Conservation (phyloP, 2,888 invertebrate genomes). For the Acanthococcus lagerstroemiae region DNA sequence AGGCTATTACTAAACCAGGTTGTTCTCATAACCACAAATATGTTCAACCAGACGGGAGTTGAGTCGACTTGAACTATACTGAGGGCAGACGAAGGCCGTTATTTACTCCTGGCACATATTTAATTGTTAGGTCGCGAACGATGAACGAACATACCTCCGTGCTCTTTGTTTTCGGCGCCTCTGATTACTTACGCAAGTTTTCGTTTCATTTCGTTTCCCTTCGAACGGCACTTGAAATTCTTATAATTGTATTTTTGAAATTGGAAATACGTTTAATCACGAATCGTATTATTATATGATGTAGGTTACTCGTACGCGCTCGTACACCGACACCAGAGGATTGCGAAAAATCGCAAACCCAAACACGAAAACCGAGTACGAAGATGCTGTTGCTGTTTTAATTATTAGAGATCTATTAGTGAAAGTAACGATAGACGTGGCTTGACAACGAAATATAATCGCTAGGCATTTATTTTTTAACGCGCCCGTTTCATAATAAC, state of each 20-base stretch:
- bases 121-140: not conserved
- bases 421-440: not conserved
- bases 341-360: no score
- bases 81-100: not conserved
- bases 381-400: not conserved
- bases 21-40: no score
- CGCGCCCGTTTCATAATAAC: no score
- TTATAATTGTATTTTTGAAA: not conserved
- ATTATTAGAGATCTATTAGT: not conserved
- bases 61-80: not conserved
- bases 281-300: not conserved
- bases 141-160: no score
- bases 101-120: not conserved
- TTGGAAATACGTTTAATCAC: not conserved
- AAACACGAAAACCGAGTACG: no score
- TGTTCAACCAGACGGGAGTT: no score
- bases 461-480: no score
- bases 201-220: not conserved
- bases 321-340: no score
- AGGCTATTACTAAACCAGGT: no score
- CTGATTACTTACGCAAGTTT: not conserved
- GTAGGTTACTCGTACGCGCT: no score
- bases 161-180: not conserved
- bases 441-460: not conserved
- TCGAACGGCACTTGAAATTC: not conserved